Conservation (phyloP, 2,888 invertebrate species). For the Cerastis leucographa region DNA sequence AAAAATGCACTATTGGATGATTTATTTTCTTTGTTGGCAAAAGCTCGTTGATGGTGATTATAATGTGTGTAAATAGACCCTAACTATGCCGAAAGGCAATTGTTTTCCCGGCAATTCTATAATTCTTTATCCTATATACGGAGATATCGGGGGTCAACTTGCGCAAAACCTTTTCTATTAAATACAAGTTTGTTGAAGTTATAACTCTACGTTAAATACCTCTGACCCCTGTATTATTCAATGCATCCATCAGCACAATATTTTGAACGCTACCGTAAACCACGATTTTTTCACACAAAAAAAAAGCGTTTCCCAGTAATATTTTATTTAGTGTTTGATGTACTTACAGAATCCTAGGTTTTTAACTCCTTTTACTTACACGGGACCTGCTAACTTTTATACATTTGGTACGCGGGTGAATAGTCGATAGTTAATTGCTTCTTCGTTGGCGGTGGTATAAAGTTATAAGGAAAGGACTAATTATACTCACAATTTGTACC, state of each 20-base stretch:
- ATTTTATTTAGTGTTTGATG: background rate
- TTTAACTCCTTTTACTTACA: background rate
- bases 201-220: background rate
- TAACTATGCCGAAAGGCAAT: background rate
- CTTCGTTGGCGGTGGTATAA: background rate
- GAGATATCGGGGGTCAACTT: background rate
- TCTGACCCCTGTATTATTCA: background rate
- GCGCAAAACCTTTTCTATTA: background rate
- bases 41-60: background rate
- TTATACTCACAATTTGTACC: constrained; percentile 81
- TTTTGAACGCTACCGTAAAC: background rate
- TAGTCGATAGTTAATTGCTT: background rate
- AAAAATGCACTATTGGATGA: background rate
- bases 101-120: no score
- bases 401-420: background rate
- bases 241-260: background rate
- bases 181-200: background rate
- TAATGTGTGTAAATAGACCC: background rate
- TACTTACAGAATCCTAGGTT: background rate
- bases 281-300: background rate
- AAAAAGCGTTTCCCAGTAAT: background rate
- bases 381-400: background rate
- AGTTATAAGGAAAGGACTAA: background rate
- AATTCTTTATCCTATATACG: background rate
- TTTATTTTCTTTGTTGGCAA: background rate